Percentiles rank a stretch among this genome's conserved stretches.
Evolutionary conservation across 2,113 vertebrate species (phyloP).

Genomic region (Ciconia stormi): DNA sequence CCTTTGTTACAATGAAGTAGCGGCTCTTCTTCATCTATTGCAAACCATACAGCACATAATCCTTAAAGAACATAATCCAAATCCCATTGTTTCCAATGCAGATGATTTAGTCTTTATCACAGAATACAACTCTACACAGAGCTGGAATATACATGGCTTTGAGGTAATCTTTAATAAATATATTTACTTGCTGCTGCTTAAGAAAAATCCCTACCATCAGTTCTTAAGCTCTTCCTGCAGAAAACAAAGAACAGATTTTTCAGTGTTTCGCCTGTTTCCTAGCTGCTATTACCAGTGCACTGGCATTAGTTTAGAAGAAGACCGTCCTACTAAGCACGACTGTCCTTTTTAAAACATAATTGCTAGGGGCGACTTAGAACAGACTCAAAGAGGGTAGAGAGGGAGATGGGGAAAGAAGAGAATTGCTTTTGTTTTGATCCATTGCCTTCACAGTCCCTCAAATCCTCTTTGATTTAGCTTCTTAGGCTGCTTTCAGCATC

Average conservation of each 20-base stretch:
- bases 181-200: background rate
- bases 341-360: conserved; percentile 26
- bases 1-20: background rate
- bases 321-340: background rate
- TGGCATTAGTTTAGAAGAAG: conserved; percentile 46
- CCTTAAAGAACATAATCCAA: background rate
- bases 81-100: background rate
- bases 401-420: background rate
- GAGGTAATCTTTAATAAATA: background rate
- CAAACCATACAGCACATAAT: background rate
- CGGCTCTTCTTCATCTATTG: background rate
- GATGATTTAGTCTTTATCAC: background rate
- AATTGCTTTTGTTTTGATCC: conserved; percentile 43
- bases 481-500: background rate
- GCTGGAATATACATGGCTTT: background rate
- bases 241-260: conserved; percentile 47
- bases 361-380: background rate
- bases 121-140: background rate
- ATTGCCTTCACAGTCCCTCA: background rate
- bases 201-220: conserved; percentile 6
- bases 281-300: conserved; percentile 3
- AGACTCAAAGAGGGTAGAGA: background rate
- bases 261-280: background rate
- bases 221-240: background rate
- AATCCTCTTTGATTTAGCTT: conserved; percentile 18